phyloP scores from a whole-genome alignment of 2,797 vertebrate species.

The Tenualosa ilisha region DNA sequence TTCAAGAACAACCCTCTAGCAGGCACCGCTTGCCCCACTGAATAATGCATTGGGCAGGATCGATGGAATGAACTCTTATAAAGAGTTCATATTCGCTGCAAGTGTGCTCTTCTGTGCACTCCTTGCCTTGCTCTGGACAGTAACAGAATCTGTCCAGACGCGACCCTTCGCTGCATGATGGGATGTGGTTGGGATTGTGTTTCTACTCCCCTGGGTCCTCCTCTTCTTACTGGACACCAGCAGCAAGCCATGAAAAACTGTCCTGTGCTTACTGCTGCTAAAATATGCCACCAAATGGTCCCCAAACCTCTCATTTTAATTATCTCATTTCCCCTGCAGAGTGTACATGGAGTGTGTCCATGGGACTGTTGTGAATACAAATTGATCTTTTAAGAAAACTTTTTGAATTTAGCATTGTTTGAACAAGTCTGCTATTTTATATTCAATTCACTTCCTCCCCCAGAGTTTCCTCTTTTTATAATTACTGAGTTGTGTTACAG shows the following conservation, averaged over 20 bases:
- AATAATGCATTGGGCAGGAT: constrained; percentile 24
- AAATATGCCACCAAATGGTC: neutral
- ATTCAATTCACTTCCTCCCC: neutral
- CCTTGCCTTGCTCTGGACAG: neutral
- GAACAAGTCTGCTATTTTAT: neutral
- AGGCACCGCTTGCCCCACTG: neutral
- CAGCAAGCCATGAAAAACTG: neutral
- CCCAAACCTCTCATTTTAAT: neutral
- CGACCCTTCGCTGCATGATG: neutral
- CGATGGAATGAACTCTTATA: neutral
- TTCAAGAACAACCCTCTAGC: constrained; percentile 9
- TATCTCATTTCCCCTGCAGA: neutral
- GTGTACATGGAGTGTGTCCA: neutral
- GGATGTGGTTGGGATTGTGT: constrained; percentile 1
- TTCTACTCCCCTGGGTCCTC: neutral
- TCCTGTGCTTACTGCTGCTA: neutral
- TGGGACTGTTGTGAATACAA: neutral
- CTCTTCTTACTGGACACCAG: neutral
- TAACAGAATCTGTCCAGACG: neutral
- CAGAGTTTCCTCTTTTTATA: neutral
- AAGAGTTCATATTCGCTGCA: neutral
- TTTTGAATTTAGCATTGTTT: neutral
- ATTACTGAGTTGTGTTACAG: neutral
- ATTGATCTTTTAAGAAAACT: neutral
- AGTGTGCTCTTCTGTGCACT: neutral